Evolutionary conservation across 2,797 vertebrate genomes (phyloP), one percentile per base, ranked within the genome.

Genomic region (Rhinichthys osculus): DNA sequence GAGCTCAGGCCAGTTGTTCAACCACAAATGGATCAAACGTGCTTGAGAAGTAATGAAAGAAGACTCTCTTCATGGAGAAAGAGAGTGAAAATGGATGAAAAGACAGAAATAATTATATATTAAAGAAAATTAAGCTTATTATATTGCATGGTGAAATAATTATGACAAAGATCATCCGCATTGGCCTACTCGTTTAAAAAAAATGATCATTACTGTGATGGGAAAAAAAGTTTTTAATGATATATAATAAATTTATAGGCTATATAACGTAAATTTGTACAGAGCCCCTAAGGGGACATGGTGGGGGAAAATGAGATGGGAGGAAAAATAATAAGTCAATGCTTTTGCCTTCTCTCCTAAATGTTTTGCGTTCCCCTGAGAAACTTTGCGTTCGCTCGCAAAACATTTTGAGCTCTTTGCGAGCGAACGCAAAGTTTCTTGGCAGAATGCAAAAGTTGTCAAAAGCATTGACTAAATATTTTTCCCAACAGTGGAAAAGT

Each of bases 1-100:
- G 19, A 70, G 30, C 70, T 16, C 62, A 59, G 47, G 74, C 74
- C 16, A 33, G 47, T 78, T 74, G 50, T 79, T 79, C 72, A 21
- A 62, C 54, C 40, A 59, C 64, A 92, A 95, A 93, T 91, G 92
- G 90, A 92, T 93, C 89, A 90, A 44, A 85, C 89, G 90, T 83
- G 89, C 85, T 85, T 92, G 89, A 69, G 7, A 82, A 86, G 85
- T 89, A 85, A 86, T 88, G 89, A 89, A 91, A 79, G 79, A 83
- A 78, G 42, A 23, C 57, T 64, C 21, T 30, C 40, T 47, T 62
- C 59, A 62, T 23, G 35, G n/a, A 44, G 74, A 62, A 38, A 83
- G 21, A 21, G 54, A 35, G 8, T 21, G 50, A 44, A n/a, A 79
- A 40, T 3, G 16, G 11, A n/a, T 14, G 30, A 23, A 38, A 16